These are phyloP conservation scores for Apeira syringaria DNA, from an alignment of 2,888 invertebrate species.

Conservation along the genomic window DNA sequence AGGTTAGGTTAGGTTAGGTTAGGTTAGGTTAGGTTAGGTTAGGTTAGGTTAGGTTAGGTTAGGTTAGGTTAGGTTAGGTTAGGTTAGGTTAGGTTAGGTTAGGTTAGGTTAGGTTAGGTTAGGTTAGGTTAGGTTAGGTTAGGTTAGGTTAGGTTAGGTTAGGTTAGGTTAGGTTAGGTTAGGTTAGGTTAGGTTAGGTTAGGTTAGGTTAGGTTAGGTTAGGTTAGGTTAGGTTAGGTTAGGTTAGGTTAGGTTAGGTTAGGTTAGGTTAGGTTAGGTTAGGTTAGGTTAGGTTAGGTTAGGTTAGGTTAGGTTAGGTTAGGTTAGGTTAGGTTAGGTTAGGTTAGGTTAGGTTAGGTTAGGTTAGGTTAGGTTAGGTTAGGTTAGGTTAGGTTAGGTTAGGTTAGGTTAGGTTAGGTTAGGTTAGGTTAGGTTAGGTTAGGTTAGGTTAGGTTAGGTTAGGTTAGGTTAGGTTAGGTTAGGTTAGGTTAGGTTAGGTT, in stretches of 20 bases:
- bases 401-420: not conserved
- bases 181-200: not conserved
- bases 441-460: not conserved
- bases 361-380: not conserved
- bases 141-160: not conserved
- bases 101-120: not conserved
- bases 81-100: not conserved
- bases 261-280: not conserved
- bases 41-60: not conserved
- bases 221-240: not conserved
- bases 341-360: not conserved
- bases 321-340: not conserved
- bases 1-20: no score
- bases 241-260: constrained; percentile 20
- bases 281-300: not conserved
- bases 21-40: no score
- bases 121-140: not conserved
- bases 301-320: not conserved
- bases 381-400: not conserved
- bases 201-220: not conserved
- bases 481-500: not conserved
- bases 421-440: not conserved
- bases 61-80: not conserved
- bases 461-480: not conserved
- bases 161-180: not conserved